phyloP scores from a whole-genome alignment of 2,113 vertebrate genomes.

The Anolis carolinensis region DNA sequence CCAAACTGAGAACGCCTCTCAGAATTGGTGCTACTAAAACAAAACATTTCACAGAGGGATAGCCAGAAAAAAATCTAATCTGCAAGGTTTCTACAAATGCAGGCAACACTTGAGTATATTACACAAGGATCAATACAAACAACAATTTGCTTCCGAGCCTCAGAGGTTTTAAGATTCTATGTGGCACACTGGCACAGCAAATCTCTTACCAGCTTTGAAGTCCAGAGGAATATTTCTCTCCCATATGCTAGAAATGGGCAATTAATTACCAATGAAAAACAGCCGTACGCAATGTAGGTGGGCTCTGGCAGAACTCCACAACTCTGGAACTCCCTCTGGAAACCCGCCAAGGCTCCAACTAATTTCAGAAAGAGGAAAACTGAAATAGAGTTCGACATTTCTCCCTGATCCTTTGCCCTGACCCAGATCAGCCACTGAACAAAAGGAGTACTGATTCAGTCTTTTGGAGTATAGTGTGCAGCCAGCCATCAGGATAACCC shows the following conservation, averaged over 20 bases:
- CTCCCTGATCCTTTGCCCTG: not conserved
- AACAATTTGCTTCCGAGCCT: not conserved
- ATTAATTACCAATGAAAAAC: not conserved
- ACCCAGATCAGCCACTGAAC: not conserved
- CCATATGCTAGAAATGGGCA: not conserved
- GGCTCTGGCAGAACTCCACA: not conserved
- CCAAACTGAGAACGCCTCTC: not conserved
- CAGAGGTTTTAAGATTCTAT: not conserved
- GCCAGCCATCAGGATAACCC: not conserved
- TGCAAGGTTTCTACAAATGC: not conserved
- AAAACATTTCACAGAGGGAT: not conserved
- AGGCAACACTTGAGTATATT: not conserved
- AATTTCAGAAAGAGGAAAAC: not conserved
- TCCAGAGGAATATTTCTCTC: not conserved
- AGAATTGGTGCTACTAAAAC: not conserved
- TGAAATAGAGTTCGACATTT: not conserved
- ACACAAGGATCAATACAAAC: not conserved
- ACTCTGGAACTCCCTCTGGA: not conserved
- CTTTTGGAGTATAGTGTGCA: slow-evolving; percentile 1
- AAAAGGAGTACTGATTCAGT: not conserved
- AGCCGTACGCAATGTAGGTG: not conserved
- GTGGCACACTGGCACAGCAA: not conserved
- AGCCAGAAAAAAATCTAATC: not conserved
- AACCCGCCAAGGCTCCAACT: not conserved
- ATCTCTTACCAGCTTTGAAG: not conserved